A percentile compares a stretch with the other conserved stretches of the same genome.
These are phyloP conservation scores for Athrips mouffetella DNA, from an alignment of 2,888 invertebrate species.

Conservation along the genomic window DNA sequence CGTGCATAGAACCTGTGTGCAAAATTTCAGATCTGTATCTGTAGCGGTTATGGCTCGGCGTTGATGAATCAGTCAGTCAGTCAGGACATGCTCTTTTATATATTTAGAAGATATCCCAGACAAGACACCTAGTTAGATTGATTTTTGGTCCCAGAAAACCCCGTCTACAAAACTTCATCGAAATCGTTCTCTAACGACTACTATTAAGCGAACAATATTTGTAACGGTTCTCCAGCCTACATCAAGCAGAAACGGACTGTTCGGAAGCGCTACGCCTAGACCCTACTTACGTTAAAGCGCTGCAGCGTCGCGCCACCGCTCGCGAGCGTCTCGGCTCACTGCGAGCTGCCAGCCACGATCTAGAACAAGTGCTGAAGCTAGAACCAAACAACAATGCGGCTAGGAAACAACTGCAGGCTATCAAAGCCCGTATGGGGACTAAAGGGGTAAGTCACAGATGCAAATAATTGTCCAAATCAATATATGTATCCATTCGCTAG, in stretches of 20 bases:
- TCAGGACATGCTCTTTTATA: too few relatives aligned
- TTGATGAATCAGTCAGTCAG: too few relatives aligned
- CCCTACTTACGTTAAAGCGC: conserved; percentile 89
- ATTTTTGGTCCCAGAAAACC: too few relatives aligned
- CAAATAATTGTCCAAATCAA: too few relatives aligned
- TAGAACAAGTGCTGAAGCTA: conserved; percentile 82
- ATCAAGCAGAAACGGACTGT: conserved; percentile 88
- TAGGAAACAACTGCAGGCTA: conserved; percentile 74
- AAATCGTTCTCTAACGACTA: too few relatives aligned
- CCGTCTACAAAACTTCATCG: too few relatives aligned
- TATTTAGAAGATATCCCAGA: too few relatives aligned
- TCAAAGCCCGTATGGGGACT: conserved; percentile 74
- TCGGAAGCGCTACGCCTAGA: conserved; percentile 87
- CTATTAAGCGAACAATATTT: neutral
- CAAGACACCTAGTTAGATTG: too few relatives aligned
- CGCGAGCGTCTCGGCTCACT: conserved; percentile 84
- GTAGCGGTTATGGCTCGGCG: too few relatives aligned
- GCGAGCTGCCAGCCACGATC: conserved; percentile 84
- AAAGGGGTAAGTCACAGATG: conserved; percentile 59
- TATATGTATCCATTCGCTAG: too few relatives aligned
- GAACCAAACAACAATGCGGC: conserved; percentile 89
- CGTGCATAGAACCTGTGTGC: too few relatives aligned
- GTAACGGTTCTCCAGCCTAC: conserved; percentile 65
- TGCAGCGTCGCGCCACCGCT: conserved; percentile 88
- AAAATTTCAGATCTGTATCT: too few relatives aligned